Conservation (phyloP, 53 echinoderm and acorn worm genomes). For the Henricia sp. region DNA sequence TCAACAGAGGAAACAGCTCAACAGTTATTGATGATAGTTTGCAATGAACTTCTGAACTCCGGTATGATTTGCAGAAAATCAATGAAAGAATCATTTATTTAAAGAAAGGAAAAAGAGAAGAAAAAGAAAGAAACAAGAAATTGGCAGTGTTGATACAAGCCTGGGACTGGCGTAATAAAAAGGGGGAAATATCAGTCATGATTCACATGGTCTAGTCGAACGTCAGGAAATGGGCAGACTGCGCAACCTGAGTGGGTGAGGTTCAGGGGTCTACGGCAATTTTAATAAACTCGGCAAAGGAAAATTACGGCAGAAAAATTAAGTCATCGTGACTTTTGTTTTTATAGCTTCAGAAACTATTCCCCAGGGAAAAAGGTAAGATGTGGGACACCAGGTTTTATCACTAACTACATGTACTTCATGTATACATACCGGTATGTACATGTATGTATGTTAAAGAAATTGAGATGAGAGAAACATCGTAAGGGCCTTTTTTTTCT, state of each 20-base stretch:
- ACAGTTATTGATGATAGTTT: constrained; percentile 35
- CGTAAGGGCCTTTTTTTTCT: too few relatives aligned
- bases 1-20: constrained; percentile 56
- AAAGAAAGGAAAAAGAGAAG: too few relatives aligned
- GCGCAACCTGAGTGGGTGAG: constrained; percentile 35
- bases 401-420: too few relatives aligned
- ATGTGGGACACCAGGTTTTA: too few relatives aligned
- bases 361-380: too few relatives aligned
- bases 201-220: constrained; percentile 58
- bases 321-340: too few relatives aligned
- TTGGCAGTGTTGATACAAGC: constrained; percentile 56
- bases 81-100: too few relatives aligned
- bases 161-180: constrained; percentile 59
- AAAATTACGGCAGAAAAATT: background rate
- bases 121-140: constrained; percentile 60
- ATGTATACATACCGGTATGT: too few relatives aligned
- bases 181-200: constrained; percentile 65
- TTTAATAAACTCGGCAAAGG: constrained; percentile 46
- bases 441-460: too few relatives aligned
- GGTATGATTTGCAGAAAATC: constrained; percentile 59
- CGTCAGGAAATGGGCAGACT: constrained; percentile 58
- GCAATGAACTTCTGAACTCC: constrained; percentile 60
- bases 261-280: constrained; percentile 47
- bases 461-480: too few relatives aligned
- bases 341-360: background rate